Evolutionary conservation across 2,113 vertebrate species (phyloP), one percentile per base, ranked within the genome.

Genomic region (Pygoscelis antarcticus): DNA sequence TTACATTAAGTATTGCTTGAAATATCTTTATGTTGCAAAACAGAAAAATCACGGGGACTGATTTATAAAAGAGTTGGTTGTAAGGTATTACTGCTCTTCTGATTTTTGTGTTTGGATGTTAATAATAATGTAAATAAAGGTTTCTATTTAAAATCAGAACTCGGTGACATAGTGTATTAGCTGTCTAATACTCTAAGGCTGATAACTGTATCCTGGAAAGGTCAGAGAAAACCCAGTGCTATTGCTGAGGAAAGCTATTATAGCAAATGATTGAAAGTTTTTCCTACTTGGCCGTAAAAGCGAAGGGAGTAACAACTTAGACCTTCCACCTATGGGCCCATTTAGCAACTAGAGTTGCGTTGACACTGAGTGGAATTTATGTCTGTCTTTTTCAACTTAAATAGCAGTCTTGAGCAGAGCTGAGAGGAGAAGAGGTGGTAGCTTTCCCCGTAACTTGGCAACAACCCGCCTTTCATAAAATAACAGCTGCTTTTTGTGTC

Each of bases 51-150:
- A 40, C 16, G 61, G 80, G 88, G 93, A 93, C 93, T 96, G 94
- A 95, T 94, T 97, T 97, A 90, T 84, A 96, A 97, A 86, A 86
- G 95, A 98, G 96, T 97, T 98, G 95, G 98, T 98, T 99, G 98
- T 99, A 98, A 98, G 98, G 98, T 98, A 96, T 98, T 98, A 97
- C 98, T 96, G 90, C 96, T 97, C 96, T 97, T 97, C 93, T 98
- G 98, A 98, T 95, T 97, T 85, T 98, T 97, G 97, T 98, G 98
- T 98, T 98, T 98, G 96, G 97, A 98, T 99, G 99, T 99, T 98
- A 98, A 99, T 99, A 99, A 99, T 98, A 91, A 98, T 99, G 99
- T 99, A 99, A 99, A 99, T 99, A 99, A 99, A 99, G 98, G 99
- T 99, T 99, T 99, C 98, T 99, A 99, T 99, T 99, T 99, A 99